Conservation (phyloP, 1,140 invertebrate genomes). For the Scylla paramamosain region DNA sequence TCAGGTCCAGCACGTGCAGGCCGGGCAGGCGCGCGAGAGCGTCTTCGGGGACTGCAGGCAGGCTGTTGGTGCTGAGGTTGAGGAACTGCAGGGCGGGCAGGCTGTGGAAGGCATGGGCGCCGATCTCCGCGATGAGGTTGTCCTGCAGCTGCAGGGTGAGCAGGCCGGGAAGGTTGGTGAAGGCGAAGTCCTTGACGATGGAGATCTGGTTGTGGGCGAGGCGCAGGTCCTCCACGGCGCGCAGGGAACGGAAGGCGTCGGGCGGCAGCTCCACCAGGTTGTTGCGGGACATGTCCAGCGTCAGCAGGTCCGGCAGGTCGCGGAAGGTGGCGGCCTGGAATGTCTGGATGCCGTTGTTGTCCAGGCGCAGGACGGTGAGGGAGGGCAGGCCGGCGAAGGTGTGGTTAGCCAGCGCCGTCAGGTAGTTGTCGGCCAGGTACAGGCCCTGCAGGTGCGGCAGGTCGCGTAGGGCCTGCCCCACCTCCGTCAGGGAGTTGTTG, state of each 20-base stretch:
- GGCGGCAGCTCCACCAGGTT: conserved; percentile 72
- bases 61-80: conserved; percentile 86
- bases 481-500: conserved; percentile 77
- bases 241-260: conserved; percentile 61
- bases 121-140: conserved; percentile 87
- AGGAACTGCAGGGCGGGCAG: conserved; percentile 88
- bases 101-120: conserved; percentile 88
- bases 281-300: conserved; percentile 86
- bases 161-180: conserved; percentile 84
- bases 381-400: conserved; percentile 72
- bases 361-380: conserved; percentile 77
- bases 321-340: conserved; percentile 87
- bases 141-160: conserved; percentile 87
- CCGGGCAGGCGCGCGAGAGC: conserved; percentile 67
- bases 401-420: conserved; percentile 74
- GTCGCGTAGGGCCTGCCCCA: conserved; percentile 79
- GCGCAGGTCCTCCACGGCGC: conserved; percentile 65
- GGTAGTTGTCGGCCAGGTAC: conserved; percentile 86
- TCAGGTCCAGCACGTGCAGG: conserved; percentile 79
- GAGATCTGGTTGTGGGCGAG: conserved; percentile 83
- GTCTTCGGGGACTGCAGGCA: conserved; percentile 83
- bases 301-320: conserved; percentile 83
- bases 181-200: conserved; percentile 84
- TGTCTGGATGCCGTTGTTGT: conserved; percentile 85
- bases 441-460: conserved; percentile 87